phyloP scores from a whole-genome alignment of 2,888 invertebrate genomes.

The Capitulum mitella region DNA sequence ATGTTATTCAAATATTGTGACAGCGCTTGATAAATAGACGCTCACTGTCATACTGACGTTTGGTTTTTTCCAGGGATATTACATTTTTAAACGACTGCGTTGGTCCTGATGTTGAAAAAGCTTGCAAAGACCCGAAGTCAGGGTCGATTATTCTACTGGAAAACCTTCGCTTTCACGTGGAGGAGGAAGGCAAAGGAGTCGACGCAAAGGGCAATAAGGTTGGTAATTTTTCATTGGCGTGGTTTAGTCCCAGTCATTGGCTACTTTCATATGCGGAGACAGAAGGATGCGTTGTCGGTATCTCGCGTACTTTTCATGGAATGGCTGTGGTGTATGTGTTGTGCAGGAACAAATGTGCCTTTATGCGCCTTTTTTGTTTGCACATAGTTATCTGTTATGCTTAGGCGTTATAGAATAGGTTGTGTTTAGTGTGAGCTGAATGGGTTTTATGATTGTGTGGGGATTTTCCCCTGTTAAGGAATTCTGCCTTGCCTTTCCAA shows the following conservation, averaged over 20 bases:
- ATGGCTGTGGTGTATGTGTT: not conserved
- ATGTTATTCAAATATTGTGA: no score
- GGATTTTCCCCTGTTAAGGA: no score
- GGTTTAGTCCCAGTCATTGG: not conserved
- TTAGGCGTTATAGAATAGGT: not conserved
- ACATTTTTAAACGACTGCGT: slow-evolving; percentile 77
- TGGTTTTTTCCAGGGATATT: slow-evolving; percentile 42
- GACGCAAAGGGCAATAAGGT: slow-evolving; percentile 79
- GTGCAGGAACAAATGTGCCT: no score
- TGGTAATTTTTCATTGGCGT: not conserved
- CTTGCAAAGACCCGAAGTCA: slow-evolving; percentile 75
- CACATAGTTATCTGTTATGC: no score
- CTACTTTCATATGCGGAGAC: not conserved
- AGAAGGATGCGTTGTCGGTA: not conserved
- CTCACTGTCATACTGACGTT: no score
- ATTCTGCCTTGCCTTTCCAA: no score
- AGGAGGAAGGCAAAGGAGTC: slow-evolving; percentile 96
- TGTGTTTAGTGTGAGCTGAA: no score
- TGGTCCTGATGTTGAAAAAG: slow-evolving; percentile 80
- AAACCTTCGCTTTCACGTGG: slow-evolving; percentile 91
- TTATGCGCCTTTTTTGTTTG: no score
- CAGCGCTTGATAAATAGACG: no score
- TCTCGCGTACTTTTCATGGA: not conserved
- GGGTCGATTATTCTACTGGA: slow-evolving; percentile 90
- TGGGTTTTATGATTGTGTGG: no score